These are phyloP conservation scores for Pristionchus exspectatus DNA, from an alignment of 2,888 invertebrate species.

Conservation along the genomic window DNA sequence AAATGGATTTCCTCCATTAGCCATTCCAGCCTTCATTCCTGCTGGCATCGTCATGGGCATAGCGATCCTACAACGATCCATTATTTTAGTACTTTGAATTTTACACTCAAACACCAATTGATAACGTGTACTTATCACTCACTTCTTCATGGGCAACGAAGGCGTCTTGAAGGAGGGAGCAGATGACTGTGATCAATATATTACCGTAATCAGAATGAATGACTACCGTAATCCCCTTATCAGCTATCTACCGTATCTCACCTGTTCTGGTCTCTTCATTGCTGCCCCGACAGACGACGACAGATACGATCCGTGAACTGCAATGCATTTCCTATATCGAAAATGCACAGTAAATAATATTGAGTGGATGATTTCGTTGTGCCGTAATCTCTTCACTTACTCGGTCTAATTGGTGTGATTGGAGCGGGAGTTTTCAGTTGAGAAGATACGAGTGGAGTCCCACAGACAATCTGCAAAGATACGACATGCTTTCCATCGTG, in stretches of 20 bases:
- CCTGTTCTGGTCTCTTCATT: neutral
- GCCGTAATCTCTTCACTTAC: neutral
- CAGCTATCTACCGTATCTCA: neutral
- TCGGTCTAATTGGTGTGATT: conserved; percentile 4
- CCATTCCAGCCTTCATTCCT: neutral
- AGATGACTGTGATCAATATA: neutral
- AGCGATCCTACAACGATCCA: neutral
- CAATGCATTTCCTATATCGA: neutral
- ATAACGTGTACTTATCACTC: neutral
- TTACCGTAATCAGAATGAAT: neutral
- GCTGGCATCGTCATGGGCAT: neutral
- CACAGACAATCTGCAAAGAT: neutral
- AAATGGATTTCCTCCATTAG: neutral
- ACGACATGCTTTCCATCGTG: no score
- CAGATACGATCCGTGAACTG: neutral
- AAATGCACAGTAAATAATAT: neutral
- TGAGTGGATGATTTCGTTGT: neutral
- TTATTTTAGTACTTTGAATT: neutral
- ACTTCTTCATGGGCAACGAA: neutral
- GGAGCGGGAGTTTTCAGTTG: neutral
- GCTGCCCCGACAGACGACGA: neutral
- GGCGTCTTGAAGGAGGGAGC: neutral
- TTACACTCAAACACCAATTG: neutral
- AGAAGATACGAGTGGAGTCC: neutral
- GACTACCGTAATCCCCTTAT: neutral